These are phyloP conservation scores for Crotalus tigris DNA, from an alignment of 2,113 vertebrate genomes.

Conservation along the genomic window DNA sequence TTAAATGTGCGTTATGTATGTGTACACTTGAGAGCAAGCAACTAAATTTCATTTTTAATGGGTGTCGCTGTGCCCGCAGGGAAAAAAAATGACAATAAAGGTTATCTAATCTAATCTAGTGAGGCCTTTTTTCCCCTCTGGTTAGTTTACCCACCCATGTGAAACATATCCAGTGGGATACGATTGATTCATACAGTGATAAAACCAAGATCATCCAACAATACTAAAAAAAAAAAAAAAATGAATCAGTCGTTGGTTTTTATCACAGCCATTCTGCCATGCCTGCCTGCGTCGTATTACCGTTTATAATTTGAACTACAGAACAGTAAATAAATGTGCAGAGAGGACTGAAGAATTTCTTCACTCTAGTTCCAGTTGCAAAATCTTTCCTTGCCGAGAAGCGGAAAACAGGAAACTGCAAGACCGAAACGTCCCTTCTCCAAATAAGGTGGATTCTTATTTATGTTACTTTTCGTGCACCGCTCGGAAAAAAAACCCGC, in stretches of 20 bases:
- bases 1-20: too few species aligned
- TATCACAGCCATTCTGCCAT: not conserved
- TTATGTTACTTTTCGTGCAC: not conserved
- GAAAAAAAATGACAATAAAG: too few species aligned
- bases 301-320: not conserved
- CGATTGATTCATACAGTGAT: not conserved
- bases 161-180: not conserved
- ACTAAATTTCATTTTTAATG: too few species aligned
- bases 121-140: not conserved
- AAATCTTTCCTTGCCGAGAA: not conserved
- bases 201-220: not conserved
- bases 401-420: not conserved
- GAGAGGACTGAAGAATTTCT: not conserved
- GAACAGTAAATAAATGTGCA: not conserved
- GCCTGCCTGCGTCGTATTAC: not conserved
- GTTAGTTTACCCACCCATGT: not conserved
- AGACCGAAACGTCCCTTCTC: rapidly evolving
- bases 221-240: not conserved
- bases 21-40: too few species aligned
- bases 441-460: not conserved
- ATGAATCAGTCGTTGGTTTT: not conserved
- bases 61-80: too few species aligned
- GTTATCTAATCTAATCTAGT: too few species aligned
- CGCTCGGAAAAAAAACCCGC: not conserved
- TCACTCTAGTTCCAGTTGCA: not conserved